A percentile compares a stretch with the other conserved stretches of the same genome.
These are phyloP conservation scores for Cotesia congregata DNA, from an alignment of 2,888 invertebrate species.

Conservation along the genomic window DNA sequence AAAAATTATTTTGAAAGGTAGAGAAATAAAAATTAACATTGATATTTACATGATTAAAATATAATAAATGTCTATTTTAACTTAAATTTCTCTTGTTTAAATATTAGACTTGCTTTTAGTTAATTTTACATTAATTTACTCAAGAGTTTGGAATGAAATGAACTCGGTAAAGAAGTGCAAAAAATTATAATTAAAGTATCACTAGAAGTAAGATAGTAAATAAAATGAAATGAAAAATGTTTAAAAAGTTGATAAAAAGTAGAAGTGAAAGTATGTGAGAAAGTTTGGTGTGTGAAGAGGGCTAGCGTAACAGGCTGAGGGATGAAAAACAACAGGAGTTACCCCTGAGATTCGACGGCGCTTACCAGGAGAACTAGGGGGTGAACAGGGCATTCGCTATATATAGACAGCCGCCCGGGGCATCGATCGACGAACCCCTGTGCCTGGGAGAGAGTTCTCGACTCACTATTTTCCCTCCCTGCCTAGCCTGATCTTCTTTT, in stretches of 20 bases:
- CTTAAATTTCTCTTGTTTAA: too few species aligned
- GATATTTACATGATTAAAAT: too few species aligned
- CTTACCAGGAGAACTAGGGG: constrained; percentile 33
- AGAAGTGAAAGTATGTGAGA: not conserved
- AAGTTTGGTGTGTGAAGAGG: constrained; percentile 11
- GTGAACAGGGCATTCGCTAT: constrained; percentile 37
- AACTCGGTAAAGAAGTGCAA: too few species aligned
- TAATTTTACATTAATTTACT: too few species aligned
- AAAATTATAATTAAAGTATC: not conserved
- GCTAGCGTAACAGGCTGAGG: constrained; percentile 29
- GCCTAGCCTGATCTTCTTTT: constrained; percentile 38
- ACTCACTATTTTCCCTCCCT: constrained; percentile 57
- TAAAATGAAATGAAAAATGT: not conserved
- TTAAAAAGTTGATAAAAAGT: not conserved
- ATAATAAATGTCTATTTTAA: too few species aligned
- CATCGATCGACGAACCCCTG: constrained; percentile 64
- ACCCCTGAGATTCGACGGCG: constrained; percentile 39
- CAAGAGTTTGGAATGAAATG: too few species aligned
- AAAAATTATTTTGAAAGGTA: too few species aligned
- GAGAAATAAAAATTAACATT: too few species aligned
- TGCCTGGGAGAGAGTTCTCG: constrained; percentile 61
- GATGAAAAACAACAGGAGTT: constrained; percentile 35
- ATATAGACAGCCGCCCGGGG: constrained; percentile 57
- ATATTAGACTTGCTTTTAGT: too few species aligned
- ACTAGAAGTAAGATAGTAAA: not conserved